Evolutionary conservation across 2,888 invertebrate genomes (phyloP), one percentile per base, ranked within the genome.

Genomic region (Cerastoderma edule): DNA sequence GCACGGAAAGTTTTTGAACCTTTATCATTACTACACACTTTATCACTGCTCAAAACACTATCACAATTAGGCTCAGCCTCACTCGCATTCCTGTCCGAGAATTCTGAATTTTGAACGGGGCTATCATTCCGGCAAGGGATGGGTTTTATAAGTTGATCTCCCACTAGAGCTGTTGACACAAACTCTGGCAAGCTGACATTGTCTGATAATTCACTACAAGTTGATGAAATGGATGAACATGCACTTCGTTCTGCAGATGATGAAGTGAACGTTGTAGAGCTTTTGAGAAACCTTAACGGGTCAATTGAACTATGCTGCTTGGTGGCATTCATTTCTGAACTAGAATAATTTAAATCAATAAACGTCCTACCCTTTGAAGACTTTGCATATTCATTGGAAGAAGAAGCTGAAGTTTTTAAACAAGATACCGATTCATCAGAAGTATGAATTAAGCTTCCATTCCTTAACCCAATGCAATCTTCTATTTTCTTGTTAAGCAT

Each of bases 141-240:
- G 0, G 78, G 78, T 44, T 65, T 74, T 13, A 78, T 4, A 10
- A 74, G 19, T 6, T 30, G 28, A 27, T 39, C 13, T 0, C 19
- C 48, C 4, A 67, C 39, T 32, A 65, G 75, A 6, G 67, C 63
- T 0, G 66, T 53, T 2, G 69, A 22, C 8, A 71, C 67, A 63
- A 81, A 81, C 39, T 78, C 65, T 30, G 78, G 81, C 27, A 81
- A 39, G 27, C 68, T 35, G 3, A 76, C 4, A 8, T 57, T 64
- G 32, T 78, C 77, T 2, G 77, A 56, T 1, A 74, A 68, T 10
- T 67, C 71, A n/a, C 68, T 65, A 60, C 81, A 72, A 6, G 35
- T 24, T 28, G 75, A 67, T 46, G 81, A 80, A 6, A 69, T 33
- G 13, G 65, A 57, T 3, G 74, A 66, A 30, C 66, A 48, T 0